phyloP scores from a whole-genome alignment of 2,113 vertebrate species.

The Chionodraco myersi region DNA sequence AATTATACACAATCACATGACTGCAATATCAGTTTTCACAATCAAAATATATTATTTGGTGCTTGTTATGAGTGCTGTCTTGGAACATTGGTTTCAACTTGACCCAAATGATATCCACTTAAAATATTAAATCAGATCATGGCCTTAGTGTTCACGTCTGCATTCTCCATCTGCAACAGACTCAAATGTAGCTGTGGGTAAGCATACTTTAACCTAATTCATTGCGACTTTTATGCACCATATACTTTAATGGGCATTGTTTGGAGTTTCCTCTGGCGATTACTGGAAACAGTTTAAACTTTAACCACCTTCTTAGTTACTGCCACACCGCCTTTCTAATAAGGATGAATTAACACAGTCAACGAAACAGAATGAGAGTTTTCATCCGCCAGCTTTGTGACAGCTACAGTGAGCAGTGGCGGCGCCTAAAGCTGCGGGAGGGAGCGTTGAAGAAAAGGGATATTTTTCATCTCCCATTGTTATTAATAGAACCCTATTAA shows the following conservation, averaged over 20 bases:
- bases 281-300: slow-evolving; percentile 4
- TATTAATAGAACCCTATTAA: slow-evolving; percentile 85
- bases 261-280: not conserved
- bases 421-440: slow-evolving; percentile 44
- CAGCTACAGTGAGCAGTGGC: slow-evolving; percentile 33
- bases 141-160: not conserved
- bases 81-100: not conserved
- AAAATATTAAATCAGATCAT: not conserved
- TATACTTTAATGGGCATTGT: not conserved
- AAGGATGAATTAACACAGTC: slow-evolving; percentile 32
- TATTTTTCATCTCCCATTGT: slow-evolving; percentile 74
- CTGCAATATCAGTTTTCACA: not conserved
- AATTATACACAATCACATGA: not conserved
- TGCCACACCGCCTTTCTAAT: not conserved
- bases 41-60: not conserved
- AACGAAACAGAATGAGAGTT: slow-evolving; percentile 34
- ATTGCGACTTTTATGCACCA: not conserved
- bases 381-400: slow-evolving; percentile 43
- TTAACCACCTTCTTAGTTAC: slow-evolving; percentile 4
- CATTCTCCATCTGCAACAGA: not conserved
- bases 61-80: not conserved
- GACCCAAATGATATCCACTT: not conserved
- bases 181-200: not conserved
- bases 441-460: slow-evolving; percentile 62
- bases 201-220: not conserved